phyloP scores from a whole-genome alignment of 2,113 vertebrate species.

The Amia ocellicauda region DNA sequence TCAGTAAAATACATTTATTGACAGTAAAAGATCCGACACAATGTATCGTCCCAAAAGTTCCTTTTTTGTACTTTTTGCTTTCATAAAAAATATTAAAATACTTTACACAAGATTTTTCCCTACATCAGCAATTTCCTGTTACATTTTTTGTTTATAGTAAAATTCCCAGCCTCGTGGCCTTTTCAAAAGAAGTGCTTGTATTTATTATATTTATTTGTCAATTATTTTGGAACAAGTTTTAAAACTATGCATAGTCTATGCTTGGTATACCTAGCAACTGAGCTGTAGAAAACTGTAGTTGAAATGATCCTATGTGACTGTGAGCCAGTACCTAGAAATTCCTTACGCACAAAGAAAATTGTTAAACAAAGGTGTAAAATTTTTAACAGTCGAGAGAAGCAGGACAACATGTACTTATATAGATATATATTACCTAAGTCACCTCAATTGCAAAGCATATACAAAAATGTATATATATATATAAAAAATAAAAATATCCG shows the following conservation, averaged over 20 bases:
- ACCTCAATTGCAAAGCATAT: conserved; percentile 55
- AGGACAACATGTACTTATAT: conserved; percentile 57
- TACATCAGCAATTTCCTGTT: conserved; percentile 59
- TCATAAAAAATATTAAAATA: conserved; percentile 72
- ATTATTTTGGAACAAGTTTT: conserved; percentile 59
- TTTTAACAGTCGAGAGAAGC: conserved; percentile 25
- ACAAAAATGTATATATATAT: conserved; percentile 32
- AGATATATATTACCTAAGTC: conserved; percentile 55
- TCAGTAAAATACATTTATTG: conserved; percentile 70
- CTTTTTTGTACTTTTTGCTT: conserved; percentile 54
- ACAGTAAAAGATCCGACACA: conserved; percentile 43
- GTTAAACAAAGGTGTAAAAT: conserved; percentile 44
- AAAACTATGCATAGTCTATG: conserved; percentile 62
- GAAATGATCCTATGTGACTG: conserved; percentile 40
- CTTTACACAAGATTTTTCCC: conserved; percentile 65
- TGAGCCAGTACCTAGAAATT: neutral
- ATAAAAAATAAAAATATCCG: conserved; percentile 36
- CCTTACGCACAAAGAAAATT: conserved; percentile 47
- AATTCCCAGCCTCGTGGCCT: conserved; percentile 54
- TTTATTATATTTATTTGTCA: conserved; percentile 26
- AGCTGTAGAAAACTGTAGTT: conserved; percentile 54
- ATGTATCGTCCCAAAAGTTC: conserved; percentile 44
- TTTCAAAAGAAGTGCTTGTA: conserved; percentile 57
- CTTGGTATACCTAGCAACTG: conserved; percentile 52
- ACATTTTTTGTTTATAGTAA: conserved; percentile 55